Evolutionary conservation across 1,140 invertebrate species (phyloP).

Genomic region (Heterodera schachtii): DNA sequence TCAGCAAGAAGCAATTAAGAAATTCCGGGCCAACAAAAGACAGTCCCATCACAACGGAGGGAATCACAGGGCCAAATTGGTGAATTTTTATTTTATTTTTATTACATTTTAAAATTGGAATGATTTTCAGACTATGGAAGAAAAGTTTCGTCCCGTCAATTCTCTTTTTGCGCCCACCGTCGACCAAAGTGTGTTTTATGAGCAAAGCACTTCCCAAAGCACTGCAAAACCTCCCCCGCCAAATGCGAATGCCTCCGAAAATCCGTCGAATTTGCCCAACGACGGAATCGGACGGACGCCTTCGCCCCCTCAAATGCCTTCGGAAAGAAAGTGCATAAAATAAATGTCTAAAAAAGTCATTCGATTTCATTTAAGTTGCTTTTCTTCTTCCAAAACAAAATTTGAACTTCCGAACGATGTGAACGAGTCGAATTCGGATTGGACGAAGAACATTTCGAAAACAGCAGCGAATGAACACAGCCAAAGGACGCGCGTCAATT

Average conservation of each 20-base stretch:
- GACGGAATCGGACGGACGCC: background rate
- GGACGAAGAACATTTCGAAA: background rate
- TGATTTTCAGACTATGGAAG: background rate
- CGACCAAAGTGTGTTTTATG: background rate
- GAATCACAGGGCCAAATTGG: background rate
- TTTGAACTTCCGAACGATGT: constrained; percentile 3
- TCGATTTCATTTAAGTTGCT: background rate
- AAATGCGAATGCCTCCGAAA: background rate
- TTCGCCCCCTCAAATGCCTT: background rate
- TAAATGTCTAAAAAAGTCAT: background rate
- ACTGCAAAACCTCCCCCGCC: background rate
- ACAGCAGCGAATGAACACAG: background rate
- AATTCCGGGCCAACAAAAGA: background rate
- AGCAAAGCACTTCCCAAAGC: background rate
- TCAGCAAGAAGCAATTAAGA: constrained; percentile 13
- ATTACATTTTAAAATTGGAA: background rate
- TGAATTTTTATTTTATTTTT: background rate
- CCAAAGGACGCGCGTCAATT: background rate
- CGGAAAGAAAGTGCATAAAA: background rate
- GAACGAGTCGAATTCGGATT: background rate
- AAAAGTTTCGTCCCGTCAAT: background rate
- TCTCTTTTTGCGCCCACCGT: background rate
- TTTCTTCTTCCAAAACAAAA: constrained; percentile 6
- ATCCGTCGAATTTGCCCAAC: background rate
- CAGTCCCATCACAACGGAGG: background rate